Conservation (phyloP, 1,140 invertebrate species). For the Drosophila willistoni region DNA sequence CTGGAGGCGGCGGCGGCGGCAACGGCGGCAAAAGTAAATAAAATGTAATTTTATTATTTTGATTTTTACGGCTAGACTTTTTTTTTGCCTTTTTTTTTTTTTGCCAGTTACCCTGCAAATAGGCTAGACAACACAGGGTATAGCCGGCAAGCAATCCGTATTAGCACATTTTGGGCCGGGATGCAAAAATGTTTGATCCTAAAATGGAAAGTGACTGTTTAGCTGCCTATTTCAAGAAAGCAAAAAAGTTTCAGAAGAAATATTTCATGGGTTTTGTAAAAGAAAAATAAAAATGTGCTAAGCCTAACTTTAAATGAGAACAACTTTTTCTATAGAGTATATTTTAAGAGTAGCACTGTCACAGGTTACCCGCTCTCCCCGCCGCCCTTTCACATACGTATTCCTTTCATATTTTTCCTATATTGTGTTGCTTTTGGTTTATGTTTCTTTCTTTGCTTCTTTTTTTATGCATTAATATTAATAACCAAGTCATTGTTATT, state of each 20-base stretch:
- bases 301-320: not conserved
- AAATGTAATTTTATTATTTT: slow-evolving; percentile 75
- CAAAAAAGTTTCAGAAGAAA: too few species aligned
- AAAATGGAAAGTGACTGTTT: too few species aligned
- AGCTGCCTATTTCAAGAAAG: too few species aligned
- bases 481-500: slow-evolving; percentile 62
- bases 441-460: slow-evolving; percentile 20
- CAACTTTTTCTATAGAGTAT: not conserved
- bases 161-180: too few species aligned
- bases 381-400: slow-evolving; percentile 2
- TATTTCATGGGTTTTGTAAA: too few species aligned
- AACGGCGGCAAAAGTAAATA: slow-evolving; percentile 54
- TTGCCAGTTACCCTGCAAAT: too few species aligned
- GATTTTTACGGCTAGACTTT: slow-evolving; percentile 45
- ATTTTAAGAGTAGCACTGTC: not conserved
- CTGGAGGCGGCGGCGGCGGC: slow-evolving; percentile 7
- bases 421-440: not conserved
- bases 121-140: too few species aligned
- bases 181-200: too few species aligned
- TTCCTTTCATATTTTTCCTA: slow-evolving; percentile 23
- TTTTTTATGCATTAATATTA: slow-evolving; percentile 63
- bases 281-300: too few species aligned
- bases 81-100: not conserved
- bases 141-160: too few species aligned
- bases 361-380: not conserved